Evolutionary conservation across 1,140 invertebrate genomes (phyloP), one percentile per base, ranked within the genome.

Genomic region (Calosoma granatense): DNA sequence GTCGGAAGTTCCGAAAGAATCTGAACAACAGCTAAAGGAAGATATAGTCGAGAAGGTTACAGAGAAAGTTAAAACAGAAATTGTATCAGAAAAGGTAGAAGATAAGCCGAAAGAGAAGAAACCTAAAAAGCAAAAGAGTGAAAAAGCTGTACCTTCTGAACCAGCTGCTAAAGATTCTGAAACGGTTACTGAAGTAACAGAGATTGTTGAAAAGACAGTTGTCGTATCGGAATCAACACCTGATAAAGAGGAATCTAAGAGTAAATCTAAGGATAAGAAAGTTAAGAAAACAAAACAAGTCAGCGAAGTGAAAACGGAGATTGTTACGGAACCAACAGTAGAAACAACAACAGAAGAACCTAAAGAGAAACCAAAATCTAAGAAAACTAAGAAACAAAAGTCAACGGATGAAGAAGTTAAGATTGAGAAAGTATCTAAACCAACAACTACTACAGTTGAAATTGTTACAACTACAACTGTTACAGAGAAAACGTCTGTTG

Each of bases 251-350:
- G 54, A 56, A 20, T 20, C 11, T 57, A 11, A 20, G 20, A 3
- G 26, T 20, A 30, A 41, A 60, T 23, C 1, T 57, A 36, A 54
- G 55, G 39, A 19, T 11, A 22, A 53, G 53, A 53, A 36, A 20
- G 21, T 22, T n/a, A n/a, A n/a, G n/a, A n/a, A n/a, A 23, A 51
- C 9, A 1, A 17, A 39, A 26, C 6, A 9, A 56, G 53, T 19
- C 1, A 20, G 54, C 4, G 15, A 9, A 2, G 22, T 14, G 22
- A n/a, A 55, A 41, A n/a, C n/a, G n/a, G n/a, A n/a, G n/a, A 36
- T 36, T 36, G 26, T 36, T 36, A 36, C 26, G 23, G 15, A 15
- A 39, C 6, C 4, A n/a, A 51, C 20, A 57, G 23, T 36, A 21
- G 41, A 36, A 53, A 57, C 17, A 59, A n/a, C 15, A 55, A 52